Evolutionary conservation across 2,113 vertebrate genomes (phyloP).

Genomic region (Phyllostomus discolor): DNA sequence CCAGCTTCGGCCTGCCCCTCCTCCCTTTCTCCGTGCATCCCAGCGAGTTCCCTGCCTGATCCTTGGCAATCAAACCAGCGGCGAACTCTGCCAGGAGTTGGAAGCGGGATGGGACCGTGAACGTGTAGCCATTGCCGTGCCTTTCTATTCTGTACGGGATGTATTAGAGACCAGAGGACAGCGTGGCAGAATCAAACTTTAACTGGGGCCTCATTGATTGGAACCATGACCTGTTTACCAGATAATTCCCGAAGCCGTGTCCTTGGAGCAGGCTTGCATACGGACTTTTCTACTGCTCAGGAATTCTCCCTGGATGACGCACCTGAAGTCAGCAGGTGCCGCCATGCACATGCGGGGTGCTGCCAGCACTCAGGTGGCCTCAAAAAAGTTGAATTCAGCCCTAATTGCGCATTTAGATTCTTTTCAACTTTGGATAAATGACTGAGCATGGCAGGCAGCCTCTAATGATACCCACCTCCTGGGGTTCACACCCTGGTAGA

Average conservation of each 20-base stretch:
- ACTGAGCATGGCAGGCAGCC: background rate
- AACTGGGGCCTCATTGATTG: background rate
- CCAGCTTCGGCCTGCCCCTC: background rate
- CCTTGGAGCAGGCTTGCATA: background rate
- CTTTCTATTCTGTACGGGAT: background rate
- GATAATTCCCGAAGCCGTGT: background rate
- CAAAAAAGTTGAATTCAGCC: background rate
- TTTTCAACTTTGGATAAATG: background rate
- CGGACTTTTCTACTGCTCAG: background rate
- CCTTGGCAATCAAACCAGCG: background rate
- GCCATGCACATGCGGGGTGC: background rate
- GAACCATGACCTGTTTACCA: background rate
- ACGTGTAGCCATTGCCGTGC: background rate
- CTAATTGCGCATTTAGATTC: background rate
- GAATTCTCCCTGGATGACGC: background rate
- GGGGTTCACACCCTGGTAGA: background rate
- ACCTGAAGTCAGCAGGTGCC: background rate
- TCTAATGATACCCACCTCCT: background rate
- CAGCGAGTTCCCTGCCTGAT: background rate
- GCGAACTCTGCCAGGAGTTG: background rate
- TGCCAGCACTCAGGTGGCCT: background rate
- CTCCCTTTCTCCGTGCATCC: background rate
- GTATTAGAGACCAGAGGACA: background rate
- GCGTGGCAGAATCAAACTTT: background rate
- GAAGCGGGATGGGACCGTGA: accelerated